Conservation (phyloP, 1,140 invertebrate species). For the Drosophila tropicalis region DNA sequence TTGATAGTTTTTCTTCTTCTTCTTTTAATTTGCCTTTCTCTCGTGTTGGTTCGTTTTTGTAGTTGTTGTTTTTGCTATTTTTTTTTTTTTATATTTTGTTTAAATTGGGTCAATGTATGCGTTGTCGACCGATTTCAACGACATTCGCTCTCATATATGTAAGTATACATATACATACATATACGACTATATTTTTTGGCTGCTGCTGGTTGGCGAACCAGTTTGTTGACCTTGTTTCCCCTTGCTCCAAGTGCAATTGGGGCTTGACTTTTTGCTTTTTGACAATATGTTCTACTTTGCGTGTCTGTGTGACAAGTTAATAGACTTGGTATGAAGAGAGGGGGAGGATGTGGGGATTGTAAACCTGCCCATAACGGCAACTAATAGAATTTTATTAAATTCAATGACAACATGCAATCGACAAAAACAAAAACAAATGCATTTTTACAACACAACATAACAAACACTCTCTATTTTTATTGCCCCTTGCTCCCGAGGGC, state of each 20-base stretch:
- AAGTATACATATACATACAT: constrained; percentile 8
- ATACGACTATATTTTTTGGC: constrained; percentile 35
- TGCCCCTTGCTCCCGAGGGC: constrained; percentile 24
- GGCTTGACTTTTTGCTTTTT: constrained; percentile 65
- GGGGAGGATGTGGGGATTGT: too few relatives aligned
- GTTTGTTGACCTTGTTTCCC: constrained; percentile 78
- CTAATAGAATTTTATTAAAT: constrained; percentile 43
- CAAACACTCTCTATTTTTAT: too few relatives aligned
- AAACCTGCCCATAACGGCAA: constrained; percentile 38
- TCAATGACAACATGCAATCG: constrained; percentile 42
- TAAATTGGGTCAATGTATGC: constrained; percentile 73
- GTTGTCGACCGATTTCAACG: constrained; percentile 17
- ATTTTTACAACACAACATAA: constrained; percentile 38
- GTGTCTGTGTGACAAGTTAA: constrained; percentile 50
- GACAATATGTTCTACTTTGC: constrained; percentile 72
- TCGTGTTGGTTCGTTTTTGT: not conserved
- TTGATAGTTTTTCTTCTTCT: too few relatives aligned
- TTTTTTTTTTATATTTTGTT: constrained; percentile 55
- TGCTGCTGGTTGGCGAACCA: constrained; percentile 62
- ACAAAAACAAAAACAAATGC: not conserved
- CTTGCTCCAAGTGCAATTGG: constrained; percentile 67
- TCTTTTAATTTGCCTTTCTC: constrained; percentile 27
- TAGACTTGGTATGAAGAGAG: constrained; percentile 14
- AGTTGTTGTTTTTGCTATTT: constrained; percentile 10
- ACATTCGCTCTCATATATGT: constrained; percentile 28